Evolutionary conservation across 2,888 invertebrate genomes (phyloP).

Genomic region (Drosophila hamatofila): DNA sequence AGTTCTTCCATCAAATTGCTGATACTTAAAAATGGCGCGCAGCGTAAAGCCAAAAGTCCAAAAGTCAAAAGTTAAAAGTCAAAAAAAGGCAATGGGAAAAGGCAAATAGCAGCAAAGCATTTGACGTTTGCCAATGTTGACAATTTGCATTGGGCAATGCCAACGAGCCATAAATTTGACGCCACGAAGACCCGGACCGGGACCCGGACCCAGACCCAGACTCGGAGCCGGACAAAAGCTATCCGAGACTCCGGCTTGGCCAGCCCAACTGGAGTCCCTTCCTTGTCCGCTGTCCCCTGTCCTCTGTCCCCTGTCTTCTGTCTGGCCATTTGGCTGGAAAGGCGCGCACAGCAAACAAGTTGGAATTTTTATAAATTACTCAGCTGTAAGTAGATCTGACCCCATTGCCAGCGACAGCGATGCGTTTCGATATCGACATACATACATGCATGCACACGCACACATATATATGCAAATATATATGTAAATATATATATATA

Average conservation of each 20-base stretch:
- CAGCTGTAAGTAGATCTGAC: neutral
- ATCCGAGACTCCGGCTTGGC: slow-evolving; percentile 6
- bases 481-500: neutral
- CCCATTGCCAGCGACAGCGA: slow-evolving; percentile 1
- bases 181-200: slow-evolving; percentile 54
- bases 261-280: slow-evolving; percentile 17
- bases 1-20: slow-evolving; percentile 54
- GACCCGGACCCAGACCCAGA: slow-evolving; percentile 22
- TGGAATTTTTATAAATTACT: slow-evolving; percentile 22
- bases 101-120: slow-evolving; percentile 20
- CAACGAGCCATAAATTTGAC: slow-evolving; percentile 75
- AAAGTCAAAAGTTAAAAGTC: neutral
- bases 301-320: too few relatives aligned
- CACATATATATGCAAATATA: neutral
- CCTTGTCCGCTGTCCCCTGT: neutral
- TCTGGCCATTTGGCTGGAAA: neutral
- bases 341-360: slow-evolving; percentile 20
- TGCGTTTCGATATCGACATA: neutral
- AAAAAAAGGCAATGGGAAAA: neutral
- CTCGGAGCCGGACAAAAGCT: slow-evolving; percentile 34
- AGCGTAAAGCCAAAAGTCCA: slow-evolving; percentile 9
- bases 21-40: slow-evolving; percentile 54
- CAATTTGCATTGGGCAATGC: slow-evolving; percentile 64
- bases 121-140: slow-evolving; percentile 64
- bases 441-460: neutral